phyloP scores from a whole-genome alignment of 2,797 vertebrate species.

The Threskiornis aethiopicus region DNA sequence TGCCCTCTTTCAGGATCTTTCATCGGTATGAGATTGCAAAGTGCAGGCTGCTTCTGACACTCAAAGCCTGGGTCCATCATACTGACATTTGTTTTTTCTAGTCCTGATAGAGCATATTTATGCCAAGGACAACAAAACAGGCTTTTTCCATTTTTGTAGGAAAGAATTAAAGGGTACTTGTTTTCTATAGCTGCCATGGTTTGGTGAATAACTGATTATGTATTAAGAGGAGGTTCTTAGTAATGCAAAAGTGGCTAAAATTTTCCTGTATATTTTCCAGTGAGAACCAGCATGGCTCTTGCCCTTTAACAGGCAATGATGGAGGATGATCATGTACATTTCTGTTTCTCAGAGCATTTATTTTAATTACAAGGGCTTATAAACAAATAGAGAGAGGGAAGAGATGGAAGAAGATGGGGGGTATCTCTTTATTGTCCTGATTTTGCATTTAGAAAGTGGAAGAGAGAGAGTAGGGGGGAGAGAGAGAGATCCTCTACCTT shows the following conservation, averaged over 20 bases:
- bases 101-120: neutral
- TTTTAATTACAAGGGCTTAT: conserved; percentile 36
- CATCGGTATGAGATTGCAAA: neutral
- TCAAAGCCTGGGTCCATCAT: neutral
- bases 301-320: neutral
- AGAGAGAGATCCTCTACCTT: conserved; percentile 70
- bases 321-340: neutral
- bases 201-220: neutral
- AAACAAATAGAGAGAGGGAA: neutral
- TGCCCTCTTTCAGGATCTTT: neutral
- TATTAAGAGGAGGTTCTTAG: neutral
- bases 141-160: neutral
- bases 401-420: neutral
- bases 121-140: neutral
- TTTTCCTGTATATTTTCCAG: neutral
- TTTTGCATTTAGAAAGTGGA: conserved; percentile 14
- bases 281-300: neutral
- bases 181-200: neutral
- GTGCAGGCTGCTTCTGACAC: neutral
- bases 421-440: conserved; percentile 3
- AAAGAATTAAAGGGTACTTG: neutral
- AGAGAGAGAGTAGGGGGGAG: neutral
- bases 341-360: conserved; percentile 20
- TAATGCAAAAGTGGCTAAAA: neutral
- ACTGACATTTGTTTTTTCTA: neutral